phyloP scores from a whole-genome alignment of 2,113 vertebrate genomes.

The Hoplias malabaricus region DNA sequence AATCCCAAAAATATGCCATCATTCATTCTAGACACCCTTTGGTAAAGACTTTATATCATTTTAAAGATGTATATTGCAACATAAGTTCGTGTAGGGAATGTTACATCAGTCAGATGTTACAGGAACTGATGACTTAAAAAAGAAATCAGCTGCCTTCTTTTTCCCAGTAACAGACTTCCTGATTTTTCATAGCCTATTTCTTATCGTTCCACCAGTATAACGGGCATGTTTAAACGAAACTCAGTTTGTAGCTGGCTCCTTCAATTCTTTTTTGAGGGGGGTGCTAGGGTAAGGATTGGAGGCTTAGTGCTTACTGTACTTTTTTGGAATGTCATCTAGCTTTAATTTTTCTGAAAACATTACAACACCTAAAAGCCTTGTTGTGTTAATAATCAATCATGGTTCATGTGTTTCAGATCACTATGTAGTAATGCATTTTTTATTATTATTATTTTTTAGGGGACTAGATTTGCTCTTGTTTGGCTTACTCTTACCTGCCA shows the following conservation, averaged over 20 bases:
- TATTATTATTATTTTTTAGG: too few relatives aligned
- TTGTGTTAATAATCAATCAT: neutral
- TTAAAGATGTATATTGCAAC: too few relatives aligned
- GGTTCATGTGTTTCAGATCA: neutral
- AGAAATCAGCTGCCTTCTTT: neutral
- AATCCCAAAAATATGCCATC: conserved; percentile 44
- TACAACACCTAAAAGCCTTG: neutral
- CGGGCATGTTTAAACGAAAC: neutral
- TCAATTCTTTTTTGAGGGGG: too few relatives aligned
- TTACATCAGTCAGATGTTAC: neutral
- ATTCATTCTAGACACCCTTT: conserved; percentile 6
- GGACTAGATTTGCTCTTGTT: too few relatives aligned
- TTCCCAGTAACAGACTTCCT: neutral
- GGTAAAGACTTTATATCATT: too few relatives aligned
- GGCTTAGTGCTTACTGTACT: neutral
- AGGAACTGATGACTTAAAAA: neutral
- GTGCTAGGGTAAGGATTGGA: too few relatives aligned
- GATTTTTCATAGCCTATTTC: neutral
- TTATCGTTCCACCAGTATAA: neutral
- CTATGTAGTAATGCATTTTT: neutral
- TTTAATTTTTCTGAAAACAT: neutral
- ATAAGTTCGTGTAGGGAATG: too few relatives aligned
- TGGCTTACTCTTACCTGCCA: neutral
- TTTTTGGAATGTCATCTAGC: neutral
- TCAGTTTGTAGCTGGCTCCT: neutral